phyloP scores from a whole-genome alignment of 35 echinoderm and acorn worm species.

The Stichopus chloronotus region DNA sequence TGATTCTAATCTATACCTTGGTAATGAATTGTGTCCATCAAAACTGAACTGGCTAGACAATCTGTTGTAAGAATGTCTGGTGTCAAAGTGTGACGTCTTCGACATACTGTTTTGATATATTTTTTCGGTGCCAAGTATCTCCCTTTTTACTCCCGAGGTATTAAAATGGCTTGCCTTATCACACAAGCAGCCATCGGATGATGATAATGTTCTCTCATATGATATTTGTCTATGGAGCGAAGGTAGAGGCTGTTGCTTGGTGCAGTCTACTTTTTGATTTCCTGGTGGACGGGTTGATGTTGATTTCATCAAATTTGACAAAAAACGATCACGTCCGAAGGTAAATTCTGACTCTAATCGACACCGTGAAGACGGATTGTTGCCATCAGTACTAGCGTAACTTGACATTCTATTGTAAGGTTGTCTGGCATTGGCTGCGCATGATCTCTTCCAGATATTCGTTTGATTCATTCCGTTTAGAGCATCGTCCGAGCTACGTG shows the following conservation, averaged over 20 bases:
- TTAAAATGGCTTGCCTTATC: neutral
- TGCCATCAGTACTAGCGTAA: neutral
- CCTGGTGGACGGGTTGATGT: neutral
- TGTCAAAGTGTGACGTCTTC: neutral
- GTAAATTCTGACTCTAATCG: constrained; percentile 32
- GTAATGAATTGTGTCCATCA: neutral
- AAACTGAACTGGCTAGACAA: neutral
- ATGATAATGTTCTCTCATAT: neutral
- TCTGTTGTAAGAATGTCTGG: neutral
- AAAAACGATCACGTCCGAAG: constrained; percentile 9
- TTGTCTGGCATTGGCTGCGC: neutral
- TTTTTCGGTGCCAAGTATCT: neutral
- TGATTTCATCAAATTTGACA: constrained; percentile 38
- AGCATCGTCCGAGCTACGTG: neutral
- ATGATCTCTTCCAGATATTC: neutral
- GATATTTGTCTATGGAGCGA: neutral
- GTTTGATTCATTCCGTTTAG: neutral
- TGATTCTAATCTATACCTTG: neutral
- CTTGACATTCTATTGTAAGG: neutral
- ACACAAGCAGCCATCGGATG: neutral
- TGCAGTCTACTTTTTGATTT: neutral
- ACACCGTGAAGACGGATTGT: neutral
- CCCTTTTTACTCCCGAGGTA: neutral
- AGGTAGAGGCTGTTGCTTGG: too few relatives aligned
- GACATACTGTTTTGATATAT: neutral